Percentiles rank a stretch among this genome's conserved stretches.
Conservation (phyloP, 2,888 invertebrate genomes). For the Watsonalla binaria region DNA sequence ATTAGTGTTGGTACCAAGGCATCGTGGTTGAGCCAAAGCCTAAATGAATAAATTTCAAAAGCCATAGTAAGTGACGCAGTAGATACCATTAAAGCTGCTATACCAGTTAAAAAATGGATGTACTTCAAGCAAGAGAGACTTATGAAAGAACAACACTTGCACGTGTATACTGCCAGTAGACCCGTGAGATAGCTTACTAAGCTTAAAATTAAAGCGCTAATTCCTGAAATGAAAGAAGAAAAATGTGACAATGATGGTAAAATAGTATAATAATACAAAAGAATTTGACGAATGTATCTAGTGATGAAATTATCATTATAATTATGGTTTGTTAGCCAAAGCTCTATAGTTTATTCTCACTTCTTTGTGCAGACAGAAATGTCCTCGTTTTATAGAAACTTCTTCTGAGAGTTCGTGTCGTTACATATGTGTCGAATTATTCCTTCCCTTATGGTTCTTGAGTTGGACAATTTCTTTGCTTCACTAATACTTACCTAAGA, state of each 20-base stretch:
- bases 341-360: too few relatives aligned
- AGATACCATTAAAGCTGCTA: slow-evolving; percentile 28
- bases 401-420: too few relatives aligned
- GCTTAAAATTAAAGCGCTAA: slow-evolving; percentile 29
- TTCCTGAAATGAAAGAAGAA: slow-evolving; percentile 27
- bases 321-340: too few relatives aligned
- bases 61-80: slow-evolving; percentile 33
- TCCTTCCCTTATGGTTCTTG: slow-evolving; percentile 3
- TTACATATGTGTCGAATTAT: neutral
- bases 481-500: slow-evolving; percentile 24
- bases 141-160: slow-evolving; percentile 18
- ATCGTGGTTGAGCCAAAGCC: slow-evolving; percentile 26
- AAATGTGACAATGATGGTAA: neutral
- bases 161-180: slow-evolving; percentile 20
- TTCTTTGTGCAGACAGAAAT: too few relatives aligned
- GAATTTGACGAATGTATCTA: neutral
- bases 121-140: slow-evolving; percentile 20
- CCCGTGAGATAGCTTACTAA: slow-evolving; percentile 31
- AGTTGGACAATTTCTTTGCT: slow-evolving; percentile 3
- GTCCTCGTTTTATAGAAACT: too few relatives aligned
- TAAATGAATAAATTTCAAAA: slow-evolving; percentile 29
- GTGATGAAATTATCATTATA: too few relatives aligned
- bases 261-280: neutral
- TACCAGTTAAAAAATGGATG: slow-evolving; percentile 33
- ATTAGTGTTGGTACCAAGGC: slow-evolving; percentile 15